phyloP scores from a whole-genome alignment of 1,140 invertebrate species.

The Colletes latitarsis region DNA sequence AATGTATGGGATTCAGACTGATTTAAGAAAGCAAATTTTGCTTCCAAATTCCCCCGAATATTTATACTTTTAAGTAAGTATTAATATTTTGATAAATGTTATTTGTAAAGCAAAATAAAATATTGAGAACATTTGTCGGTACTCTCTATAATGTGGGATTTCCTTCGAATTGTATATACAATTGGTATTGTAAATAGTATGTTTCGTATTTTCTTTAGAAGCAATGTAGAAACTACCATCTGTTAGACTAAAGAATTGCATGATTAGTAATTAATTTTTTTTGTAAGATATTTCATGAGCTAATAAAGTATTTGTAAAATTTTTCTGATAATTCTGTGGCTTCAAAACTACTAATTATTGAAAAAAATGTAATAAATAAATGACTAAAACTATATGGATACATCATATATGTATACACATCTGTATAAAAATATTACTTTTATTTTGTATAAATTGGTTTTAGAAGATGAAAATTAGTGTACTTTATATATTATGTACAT shows the following conservation, averaged over 20 bases:
- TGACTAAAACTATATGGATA: not conserved
- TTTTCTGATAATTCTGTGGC: too few species aligned
- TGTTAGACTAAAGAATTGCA: not conserved
- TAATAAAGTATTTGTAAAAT: not conserved
- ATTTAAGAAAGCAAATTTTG: conserved; percentile 9
- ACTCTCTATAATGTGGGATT: not conserved
- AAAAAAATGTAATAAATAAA: not conserved
- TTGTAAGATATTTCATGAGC: not conserved
- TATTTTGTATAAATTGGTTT: not conserved
- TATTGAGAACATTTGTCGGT: not conserved
- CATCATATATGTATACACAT: not conserved
- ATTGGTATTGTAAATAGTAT: not conserved
- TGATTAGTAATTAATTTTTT: not conserved
- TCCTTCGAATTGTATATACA: not conserved
- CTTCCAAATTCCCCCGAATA: conserved; percentile 6
- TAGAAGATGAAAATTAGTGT: not conserved
- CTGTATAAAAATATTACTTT: not conserved
- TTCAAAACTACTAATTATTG: not conserved
- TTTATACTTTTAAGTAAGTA: conserved; percentile 24
- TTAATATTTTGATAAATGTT: not conserved
- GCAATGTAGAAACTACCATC: not conserved
- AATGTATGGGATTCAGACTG: conserved; percentile 7
- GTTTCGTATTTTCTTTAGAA: not conserved
- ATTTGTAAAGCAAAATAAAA: not conserved
- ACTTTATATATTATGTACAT: not conserved